Evolutionary conservation across 2,888 invertebrate species (phyloP).

Genomic region (Seira musarum): DNA sequence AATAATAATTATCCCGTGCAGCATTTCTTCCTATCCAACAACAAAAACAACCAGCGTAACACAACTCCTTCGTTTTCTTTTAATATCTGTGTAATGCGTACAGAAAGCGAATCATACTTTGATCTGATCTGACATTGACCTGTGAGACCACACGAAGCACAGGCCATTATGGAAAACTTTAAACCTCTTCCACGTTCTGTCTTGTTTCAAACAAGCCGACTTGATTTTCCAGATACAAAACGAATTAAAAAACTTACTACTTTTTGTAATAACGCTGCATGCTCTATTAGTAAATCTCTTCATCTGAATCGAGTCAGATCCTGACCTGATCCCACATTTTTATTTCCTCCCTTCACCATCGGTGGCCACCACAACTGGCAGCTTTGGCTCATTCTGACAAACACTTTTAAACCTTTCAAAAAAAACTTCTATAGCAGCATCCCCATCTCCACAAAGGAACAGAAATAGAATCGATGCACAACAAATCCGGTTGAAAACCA

Average conservation of each 20-base stretch:
- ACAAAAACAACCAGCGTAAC: neutral
- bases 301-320: conserved; percentile 36
- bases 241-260: conserved; percentile 26
- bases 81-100: neutral
- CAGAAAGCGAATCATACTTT: neutral
- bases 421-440: no score
- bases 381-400: no score
- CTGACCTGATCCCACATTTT: conserved; percentile 29
- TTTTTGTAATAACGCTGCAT: no score
- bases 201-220: conserved; percentile 22
- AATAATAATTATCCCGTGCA: no score
- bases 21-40: conserved; percentile 5
- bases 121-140: conserved; percentile 47
- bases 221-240: conserved; percentile 2
- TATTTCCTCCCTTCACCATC: conserved; percentile 24
- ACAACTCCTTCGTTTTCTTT: no score
- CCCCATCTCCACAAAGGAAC: no score
- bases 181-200: conserved; percentile 14
- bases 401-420: no score
- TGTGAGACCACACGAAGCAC: conserved; percentile 38
- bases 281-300: conserved; percentile 41
- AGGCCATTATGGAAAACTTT: conserved; percentile 15
- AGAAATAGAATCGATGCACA: no score
- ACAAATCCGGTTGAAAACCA: no score
- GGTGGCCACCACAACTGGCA: conserved; percentile 9